Conservation (phyloP, 1,140 invertebrate species). For the Drosophila busckii region DNA sequence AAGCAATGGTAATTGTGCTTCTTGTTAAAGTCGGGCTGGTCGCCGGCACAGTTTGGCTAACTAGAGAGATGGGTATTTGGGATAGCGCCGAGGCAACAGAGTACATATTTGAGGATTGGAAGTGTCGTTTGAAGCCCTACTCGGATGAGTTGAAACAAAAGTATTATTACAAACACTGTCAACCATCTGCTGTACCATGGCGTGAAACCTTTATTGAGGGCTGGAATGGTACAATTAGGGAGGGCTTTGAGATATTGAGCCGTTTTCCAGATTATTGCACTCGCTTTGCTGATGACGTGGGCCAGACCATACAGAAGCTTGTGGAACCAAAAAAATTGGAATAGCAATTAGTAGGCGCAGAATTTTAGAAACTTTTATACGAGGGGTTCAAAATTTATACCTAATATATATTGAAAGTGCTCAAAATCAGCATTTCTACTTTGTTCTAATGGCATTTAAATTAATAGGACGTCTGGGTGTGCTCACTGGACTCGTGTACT, state of each 20-base stretch:
- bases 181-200: conserved; percentile 9
- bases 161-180: conserved; percentile 11
- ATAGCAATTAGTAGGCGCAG: too few relatives aligned
- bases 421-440: too few relatives aligned
- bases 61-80: conserved; percentile 30
- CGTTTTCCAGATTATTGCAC: conserved; percentile 14
- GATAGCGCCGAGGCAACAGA: conserved; percentile 4
- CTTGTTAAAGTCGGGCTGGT: conserved; percentile 31
- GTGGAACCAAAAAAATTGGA: too few relatives aligned
- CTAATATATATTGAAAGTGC: too few relatives aligned
- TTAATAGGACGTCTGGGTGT: conserved; percentile 10
- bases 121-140: conserved; percentile 18
- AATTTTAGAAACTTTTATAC: too few relatives aligned
- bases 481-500: conserved; percentile 4
- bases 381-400: too few relatives aligned
- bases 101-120: conserved; percentile 27
- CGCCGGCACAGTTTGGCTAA: conserved; percentile 25
- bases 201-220: conserved; percentile 29
- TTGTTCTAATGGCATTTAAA: conserved; percentile 25
- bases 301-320: background rate
- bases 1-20: conserved; percentile 17
- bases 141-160: conserved; percentile 23
- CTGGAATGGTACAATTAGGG: conserved; percentile 29
- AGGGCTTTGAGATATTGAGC: background rate
- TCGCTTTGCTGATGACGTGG: conserved; percentile 22